These are phyloP conservation scores for Pachymerium ferrugineum DNA, from an alignment of 2,888 invertebrate genomes.

Conservation along the genomic window DNA sequence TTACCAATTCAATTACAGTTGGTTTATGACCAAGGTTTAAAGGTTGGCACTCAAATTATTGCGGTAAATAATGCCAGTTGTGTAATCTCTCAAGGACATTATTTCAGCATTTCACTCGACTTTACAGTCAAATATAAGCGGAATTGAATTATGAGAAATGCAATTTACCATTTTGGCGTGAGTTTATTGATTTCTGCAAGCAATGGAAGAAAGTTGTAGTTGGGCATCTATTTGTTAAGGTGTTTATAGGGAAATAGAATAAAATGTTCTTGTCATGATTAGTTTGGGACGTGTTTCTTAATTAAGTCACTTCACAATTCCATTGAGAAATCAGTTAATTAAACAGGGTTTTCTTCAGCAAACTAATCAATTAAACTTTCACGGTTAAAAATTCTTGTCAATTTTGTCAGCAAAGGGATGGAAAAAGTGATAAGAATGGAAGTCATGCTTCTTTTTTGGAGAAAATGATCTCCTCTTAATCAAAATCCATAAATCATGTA, in stretches of 20 bases:
- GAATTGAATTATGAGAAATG: neutral
- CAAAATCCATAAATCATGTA: neutral
- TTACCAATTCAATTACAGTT: neutral
- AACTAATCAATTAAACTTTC: neutral
- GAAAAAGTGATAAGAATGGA: too few relatives aligned
- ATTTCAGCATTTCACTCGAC: too few relatives aligned
- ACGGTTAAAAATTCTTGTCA: neutral
- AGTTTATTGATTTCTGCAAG: too few relatives aligned
- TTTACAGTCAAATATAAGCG: too few relatives aligned
- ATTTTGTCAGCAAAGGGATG: too few relatives aligned
- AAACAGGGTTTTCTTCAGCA: neutral
- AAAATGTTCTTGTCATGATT: too few relatives aligned
- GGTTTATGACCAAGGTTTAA: neutral
- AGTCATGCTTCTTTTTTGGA: too few relatives aligned
- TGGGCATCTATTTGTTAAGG: too few relatives aligned
- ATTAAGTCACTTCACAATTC: neutral
- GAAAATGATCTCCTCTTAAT: neutral
- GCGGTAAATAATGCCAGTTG: neutral
- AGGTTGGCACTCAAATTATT: neutral
- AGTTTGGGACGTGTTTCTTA: neutral
- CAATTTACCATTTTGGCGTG: neutral
- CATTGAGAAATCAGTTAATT: neutral
- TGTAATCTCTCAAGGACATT: too few relatives aligned
- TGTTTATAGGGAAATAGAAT: conserved; percentile 4
- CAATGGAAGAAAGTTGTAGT: too few relatives aligned